Conservation (phyloP, 2,113 vertebrate species). For the Anoura caudifer region DNA sequence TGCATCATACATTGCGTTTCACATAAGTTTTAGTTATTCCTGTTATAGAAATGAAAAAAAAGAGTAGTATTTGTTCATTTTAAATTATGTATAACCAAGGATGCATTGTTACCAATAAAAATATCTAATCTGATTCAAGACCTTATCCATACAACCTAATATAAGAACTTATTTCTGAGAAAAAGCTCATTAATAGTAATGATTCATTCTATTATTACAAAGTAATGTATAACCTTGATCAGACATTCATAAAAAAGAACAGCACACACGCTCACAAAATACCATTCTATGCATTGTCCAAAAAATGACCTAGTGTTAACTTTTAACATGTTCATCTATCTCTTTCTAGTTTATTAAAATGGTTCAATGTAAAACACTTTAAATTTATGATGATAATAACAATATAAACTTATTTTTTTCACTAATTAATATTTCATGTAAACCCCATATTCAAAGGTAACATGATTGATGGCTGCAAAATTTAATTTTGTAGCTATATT, state of each 20-base stretch:
- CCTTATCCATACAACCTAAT: neutral
- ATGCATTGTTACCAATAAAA: neutral
- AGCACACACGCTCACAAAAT: neutral
- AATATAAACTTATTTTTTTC: conserved; percentile 4
- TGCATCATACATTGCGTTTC: neutral
- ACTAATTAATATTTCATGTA: conserved; percentile 11
- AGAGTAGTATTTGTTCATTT: neutral
- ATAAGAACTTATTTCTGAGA: neutral
- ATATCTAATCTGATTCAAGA: neutral
- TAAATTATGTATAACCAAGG: neutral
- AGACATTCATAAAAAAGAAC: neutral
- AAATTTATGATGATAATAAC: neutral
- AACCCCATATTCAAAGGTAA: neutral
- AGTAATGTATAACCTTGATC: neutral
- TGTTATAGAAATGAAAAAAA: neutral
- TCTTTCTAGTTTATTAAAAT: neutral
- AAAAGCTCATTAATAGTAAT: neutral
- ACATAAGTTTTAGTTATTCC: neutral
- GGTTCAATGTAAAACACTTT: neutral
- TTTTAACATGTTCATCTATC: neutral
- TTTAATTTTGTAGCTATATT: neutral
- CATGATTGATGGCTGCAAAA: neutral
- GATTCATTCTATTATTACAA: neutral
- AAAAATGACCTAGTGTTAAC: neutral
- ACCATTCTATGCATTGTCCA: neutral